These are phyloP conservation scores for Pseudorectes ferrugineus DNA, from an alignment of 2,113 vertebrate genomes.

Conservation along the genomic window DNA sequence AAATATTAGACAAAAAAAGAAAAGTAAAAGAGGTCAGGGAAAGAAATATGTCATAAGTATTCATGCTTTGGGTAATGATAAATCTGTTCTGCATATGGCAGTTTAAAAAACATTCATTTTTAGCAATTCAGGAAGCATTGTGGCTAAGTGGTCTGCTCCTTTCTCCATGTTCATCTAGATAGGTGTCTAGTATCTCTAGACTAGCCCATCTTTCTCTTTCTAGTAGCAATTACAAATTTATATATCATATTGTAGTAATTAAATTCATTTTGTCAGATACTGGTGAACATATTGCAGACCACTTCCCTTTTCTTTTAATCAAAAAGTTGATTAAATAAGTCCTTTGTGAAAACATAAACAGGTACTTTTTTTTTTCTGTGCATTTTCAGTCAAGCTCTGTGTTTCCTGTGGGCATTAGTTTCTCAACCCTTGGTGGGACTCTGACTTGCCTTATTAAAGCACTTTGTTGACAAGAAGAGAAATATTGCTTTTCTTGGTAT, in stretches of 20 bases:
- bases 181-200: neutral
- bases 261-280: neutral
- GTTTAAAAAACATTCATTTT: neutral
- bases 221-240: neutral
- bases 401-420: neutral
- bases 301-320: neutral
- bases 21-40: neutral
- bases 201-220: neutral
- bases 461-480: neutral
- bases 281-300: neutral
- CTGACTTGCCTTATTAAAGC: neutral
- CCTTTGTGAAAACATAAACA: neutral
- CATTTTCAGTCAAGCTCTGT: neutral
- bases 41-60: neutral
- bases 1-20: neutral
- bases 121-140: neutral
- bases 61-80: neutral
- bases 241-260: neutral
- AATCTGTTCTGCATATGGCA: neutral
- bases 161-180: neutral
- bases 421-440: neutral
- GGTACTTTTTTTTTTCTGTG: neutral
- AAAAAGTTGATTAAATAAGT: neutral
- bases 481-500: neutral
- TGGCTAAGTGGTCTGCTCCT: neutral